Conservation (phyloP, 2,113 vertebrate genomes). For the Hypocryptadius cinnamomeus region DNA sequence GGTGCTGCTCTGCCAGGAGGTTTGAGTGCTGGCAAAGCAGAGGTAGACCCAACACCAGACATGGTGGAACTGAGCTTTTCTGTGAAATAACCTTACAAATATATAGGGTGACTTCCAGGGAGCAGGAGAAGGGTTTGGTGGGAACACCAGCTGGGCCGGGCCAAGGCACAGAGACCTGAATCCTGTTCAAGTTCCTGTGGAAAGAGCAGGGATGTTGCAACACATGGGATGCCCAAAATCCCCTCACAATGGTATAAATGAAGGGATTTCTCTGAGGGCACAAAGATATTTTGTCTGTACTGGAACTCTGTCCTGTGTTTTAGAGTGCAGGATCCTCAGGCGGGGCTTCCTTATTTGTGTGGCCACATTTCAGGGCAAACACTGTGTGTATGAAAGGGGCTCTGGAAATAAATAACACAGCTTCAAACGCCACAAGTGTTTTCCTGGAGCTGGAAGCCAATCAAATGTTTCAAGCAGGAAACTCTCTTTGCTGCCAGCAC, state of each 20-base stretch:
- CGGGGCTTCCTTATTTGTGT: not conserved
- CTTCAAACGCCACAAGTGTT: not conserved
- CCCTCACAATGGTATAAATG: not conserved
- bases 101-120: not conserved
- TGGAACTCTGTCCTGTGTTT: not conserved
- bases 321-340: not conserved
- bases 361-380: not conserved
- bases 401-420: not conserved
- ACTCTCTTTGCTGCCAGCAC: not conserved
- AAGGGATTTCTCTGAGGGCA: not conserved
- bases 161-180: not conserved
- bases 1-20: not conserved
- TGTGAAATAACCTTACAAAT: not conserved
- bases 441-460: constrained; percentile 6
- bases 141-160: not conserved
- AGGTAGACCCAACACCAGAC: not conserved
- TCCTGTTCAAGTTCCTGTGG: not conserved
- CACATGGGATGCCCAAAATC: not conserved
- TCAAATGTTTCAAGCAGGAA: constrained; percentile 18
- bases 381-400: not conserved
- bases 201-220: not conserved
- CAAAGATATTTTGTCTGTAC: not conserved
- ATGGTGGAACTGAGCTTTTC: not conserved
- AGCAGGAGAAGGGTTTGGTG: not conserved
- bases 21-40: not conserved